These are phyloP conservation scores for Emydura subglobosa DNA, from an alignment of 2,113 vertebrate genomes.

Conservation along the genomic window DNA sequence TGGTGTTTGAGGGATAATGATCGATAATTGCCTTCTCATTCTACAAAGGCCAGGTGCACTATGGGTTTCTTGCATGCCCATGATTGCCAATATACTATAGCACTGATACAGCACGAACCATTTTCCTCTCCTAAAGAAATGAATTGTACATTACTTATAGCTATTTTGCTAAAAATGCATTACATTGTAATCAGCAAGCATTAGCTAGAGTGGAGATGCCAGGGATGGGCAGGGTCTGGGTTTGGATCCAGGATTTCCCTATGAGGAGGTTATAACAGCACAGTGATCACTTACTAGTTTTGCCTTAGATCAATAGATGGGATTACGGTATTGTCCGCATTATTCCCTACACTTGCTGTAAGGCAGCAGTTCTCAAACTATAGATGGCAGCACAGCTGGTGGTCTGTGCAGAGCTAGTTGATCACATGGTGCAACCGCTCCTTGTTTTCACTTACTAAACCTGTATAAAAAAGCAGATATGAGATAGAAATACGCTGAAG, in stretches of 20 bases:
- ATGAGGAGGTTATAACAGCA: background rate
- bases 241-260: background rate
- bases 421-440: background rate
- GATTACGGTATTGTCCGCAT: fast-evolving
- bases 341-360: background rate
- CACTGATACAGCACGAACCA: background rate
- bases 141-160: background rate
- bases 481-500: background rate
- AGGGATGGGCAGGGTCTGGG: background rate
- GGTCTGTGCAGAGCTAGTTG: background rate
- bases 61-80: background rate
- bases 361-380: background rate
- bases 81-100: fast-evolving
- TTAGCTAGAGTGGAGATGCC: background rate
- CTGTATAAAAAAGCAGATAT: background rate
- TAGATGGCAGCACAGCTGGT: background rate
- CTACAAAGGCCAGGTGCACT: background rate
- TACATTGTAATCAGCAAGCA: background rate
- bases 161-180: background rate
- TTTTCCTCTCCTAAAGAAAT: background rate
- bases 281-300: background rate
- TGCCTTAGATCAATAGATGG: background rate
- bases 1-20: background rate
- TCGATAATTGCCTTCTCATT: background rate
- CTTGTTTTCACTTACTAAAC: background rate